Percentiles rank a stretch among this genome's conserved stretches.
These are phyloP conservation scores for Eleginops maclovinus DNA, from an alignment of 2,113 vertebrate genomes.

Conservation along the genomic window DNA sequence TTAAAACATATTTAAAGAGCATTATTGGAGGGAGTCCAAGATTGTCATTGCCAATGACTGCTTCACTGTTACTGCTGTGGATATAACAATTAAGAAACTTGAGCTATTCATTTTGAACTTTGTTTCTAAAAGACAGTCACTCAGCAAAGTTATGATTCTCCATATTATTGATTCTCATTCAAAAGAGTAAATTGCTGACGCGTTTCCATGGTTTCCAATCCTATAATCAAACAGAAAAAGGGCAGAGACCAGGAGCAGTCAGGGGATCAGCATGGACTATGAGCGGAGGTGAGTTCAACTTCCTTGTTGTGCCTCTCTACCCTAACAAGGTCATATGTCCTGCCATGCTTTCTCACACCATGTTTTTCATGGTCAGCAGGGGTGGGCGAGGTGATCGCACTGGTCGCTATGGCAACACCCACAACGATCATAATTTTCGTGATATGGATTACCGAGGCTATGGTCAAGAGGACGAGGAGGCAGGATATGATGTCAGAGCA, in stretches of 20 bases:
- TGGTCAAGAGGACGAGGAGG: constrained; percentile 77
- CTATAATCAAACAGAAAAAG: constrained; percentile 20
- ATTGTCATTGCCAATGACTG: too few species aligned
- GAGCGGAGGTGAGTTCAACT: constrained; percentile 77
- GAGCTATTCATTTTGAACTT: neutral
- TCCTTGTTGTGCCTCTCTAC: neutral
- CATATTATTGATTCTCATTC: neutral
- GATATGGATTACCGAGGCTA: constrained; percentile 90
- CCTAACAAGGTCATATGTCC: neutral
- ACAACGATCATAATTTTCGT: constrained; percentile 87
- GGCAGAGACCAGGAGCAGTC: constrained; percentile 26
- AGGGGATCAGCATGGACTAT: constrained; percentile 74
- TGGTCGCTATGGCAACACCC: constrained; percentile 87
- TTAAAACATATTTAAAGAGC: too few species aligned
- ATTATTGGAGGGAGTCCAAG: too few species aligned
- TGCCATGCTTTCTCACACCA: neutral
- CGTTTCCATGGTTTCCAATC: constrained; percentile 29
- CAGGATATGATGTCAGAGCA: constrained; percentile 70
- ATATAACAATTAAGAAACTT: too few species aligned
- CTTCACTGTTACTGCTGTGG: too few species aligned
- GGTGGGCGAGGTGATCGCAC: constrained; percentile 89
- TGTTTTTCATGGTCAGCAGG: constrained; percentile 66
- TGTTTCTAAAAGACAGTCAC: neutral
- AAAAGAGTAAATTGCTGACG: neutral
- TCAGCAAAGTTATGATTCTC: too few species aligned